Base-by-base conservation (phyloP, 1,140 invertebrate species). In the Zelostemma sp. region DNA sequence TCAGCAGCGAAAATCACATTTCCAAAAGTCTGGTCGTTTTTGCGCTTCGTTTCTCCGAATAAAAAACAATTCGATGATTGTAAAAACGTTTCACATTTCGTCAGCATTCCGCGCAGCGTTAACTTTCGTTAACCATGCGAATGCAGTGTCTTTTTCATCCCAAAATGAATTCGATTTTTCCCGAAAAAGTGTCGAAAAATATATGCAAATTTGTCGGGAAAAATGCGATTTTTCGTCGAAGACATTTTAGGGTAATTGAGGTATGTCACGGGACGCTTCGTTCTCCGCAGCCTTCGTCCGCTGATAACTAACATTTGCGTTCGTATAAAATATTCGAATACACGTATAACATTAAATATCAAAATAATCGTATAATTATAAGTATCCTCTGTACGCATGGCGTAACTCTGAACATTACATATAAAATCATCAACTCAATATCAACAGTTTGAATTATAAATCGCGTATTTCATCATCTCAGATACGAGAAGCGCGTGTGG, bases 221-320 rank as follows among this genome's bases (percentile, higher is more conserved):
- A 33, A 61, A 35, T 45, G 9, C 33, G 1, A 40, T 65, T 57
- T 51, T 25, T 45, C 17, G 40, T 59, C 78, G 73, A 79, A 80
- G 62, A 71, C 73, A 81, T 61, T 62, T 68, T 54, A 68, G 46
- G 63, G 62, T 47, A 56, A 71, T 66, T 82, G 82, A 84, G 82
- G 82, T 84, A 85, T 83, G 74, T 84, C 76, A 75, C 81, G 82
- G 79, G 81, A 76, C 75, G 79, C 69, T 65, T 80, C 66, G 61
- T 75, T 80, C 67, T 69, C 58, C 33, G 33, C 45, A 51, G 68
- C 64, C 19, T 41, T 61, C 70, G 41, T 62, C 63, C 48, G 45
- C 55, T 56, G 56, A 68, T 66, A 35, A 43, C 61, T 64, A 68
- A 66, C 64, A 62, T 61, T 50, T 74, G 56, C 50, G 49, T 73